Conservation (phyloP, 2,113 vertebrate species). For the Cromileptes altivelis region DNA sequence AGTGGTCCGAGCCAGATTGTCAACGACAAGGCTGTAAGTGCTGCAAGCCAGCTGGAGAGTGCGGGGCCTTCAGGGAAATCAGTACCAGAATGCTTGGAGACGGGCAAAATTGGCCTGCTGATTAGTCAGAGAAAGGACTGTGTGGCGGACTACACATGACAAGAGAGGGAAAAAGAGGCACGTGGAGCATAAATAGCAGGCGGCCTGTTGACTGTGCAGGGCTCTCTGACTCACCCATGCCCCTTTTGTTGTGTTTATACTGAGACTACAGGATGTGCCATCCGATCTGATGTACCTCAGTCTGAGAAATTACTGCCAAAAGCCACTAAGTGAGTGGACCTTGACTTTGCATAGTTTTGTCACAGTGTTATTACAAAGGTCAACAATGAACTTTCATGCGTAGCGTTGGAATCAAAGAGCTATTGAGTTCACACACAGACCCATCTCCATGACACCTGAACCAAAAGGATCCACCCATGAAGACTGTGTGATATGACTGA, state of each 20-base stretch:
- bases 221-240: too few relatives aligned
- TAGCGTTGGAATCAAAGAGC: background rate
- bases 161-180: background rate
- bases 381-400: background rate
- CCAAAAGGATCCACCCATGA: background rate
- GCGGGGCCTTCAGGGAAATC: slow-evolving; percentile 64
- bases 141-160: slow-evolving; percentile 11
- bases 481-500: background rate
- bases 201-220: slow-evolving; percentile 20
- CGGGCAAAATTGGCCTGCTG: slow-evolving; percentile 40
- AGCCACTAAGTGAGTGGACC: background rate
- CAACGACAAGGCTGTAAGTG: slow-evolving; percentile 17
- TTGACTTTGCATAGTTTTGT: background rate
- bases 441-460: background rate
- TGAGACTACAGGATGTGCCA: background rate
- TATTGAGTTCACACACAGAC: too few relatives aligned
- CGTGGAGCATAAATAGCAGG: background rate
- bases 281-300: background rate
- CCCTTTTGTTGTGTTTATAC: background rate
- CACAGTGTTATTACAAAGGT: background rate
- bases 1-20: slow-evolving; percentile 42
- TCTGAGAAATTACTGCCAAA: background rate
- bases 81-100: slow-evolving; percentile 53
- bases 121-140: slow-evolving; percentile 33
- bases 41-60: slow-evolving; percentile 53